phyloP scores from a whole-genome alignment of 1,140 invertebrate species.

The Bombyx mori region ASM3026992v2 NC_085116.1:13105001-13105500 shows the following conservation, averaged over 20 bases:
- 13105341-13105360: too few relatives aligned
- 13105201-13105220: not conserved
- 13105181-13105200: not conserved
- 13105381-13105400: too few relatives aligned
- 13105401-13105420: too few relatives aligned
- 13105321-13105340: too few relatives aligned
- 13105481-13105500: too few relatives aligned
- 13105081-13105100: conserved; percentile 9
- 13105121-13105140: conserved; percentile 28
- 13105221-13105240: not conserved
- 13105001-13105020: conserved; percentile 29
- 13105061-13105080: conserved; percentile 35
- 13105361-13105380: too few relatives aligned
- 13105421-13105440: too few relatives aligned
- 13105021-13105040: conserved; percentile 48
- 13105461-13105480: too few relatives aligned
- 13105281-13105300: too few relatives aligned
- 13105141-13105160: conserved; percentile 18
- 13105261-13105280: too few relatives aligned
- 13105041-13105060: conserved; percentile 34
- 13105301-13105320: too few relatives aligned
- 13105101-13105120: conserved; percentile 23
- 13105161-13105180: not conserved
- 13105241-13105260: not conserved
- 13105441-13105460: too few relatives aligned